Evolutionary conservation across 2,797 vertebrate genomes (phyloP), one percentile per base, ranked within the genome.

Genomic region (Epinephelus awoara): DNA sequence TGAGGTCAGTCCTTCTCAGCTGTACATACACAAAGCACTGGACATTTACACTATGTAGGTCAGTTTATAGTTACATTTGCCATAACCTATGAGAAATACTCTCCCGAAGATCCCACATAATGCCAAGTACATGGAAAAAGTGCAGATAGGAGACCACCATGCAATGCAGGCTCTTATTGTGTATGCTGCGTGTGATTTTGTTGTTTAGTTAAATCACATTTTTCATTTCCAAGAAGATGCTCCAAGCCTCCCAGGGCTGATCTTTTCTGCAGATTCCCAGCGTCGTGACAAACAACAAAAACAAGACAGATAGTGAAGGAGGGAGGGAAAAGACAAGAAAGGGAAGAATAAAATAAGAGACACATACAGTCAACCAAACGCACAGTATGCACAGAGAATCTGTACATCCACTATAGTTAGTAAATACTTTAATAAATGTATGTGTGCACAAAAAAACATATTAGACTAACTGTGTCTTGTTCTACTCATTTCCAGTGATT

Each of bases 401-500:
- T 23, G 44, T 17, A 19, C 15, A 46, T 29, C 1, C 27, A 29
- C 27, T 29, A 1, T 29, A 29, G 27, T 29, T 29, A 29, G 27
- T 29, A 5, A 5, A 34, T 59, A 21, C 29, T 55, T 29, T 34
- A 34, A 34, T 34, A 8, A 1, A 54, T 47, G 29, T 12, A 38
- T 70, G 4, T 17, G 21, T 44, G n/a, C n/a, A 50, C 11, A 18
- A 23, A 34, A 51, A 52, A 64, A 19, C 12, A 12, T 9, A 18
- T n/a, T 54, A 8, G 17, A 49, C 57, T 73, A 51, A 67, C 19
- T 54, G 0, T 50, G 44, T 44, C 18, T 29, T 66, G 29, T 18
- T 17, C 19, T 44, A 12, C 2, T 69, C 84, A 0, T 79, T 91
- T 90, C 34, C 83, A 99, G 98, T 98, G 75, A 92, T 96, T 84